Percentiles rank a stretch among this genome's conserved stretches.
Evolutionary conservation across 1,140 invertebrate species (phyloP).

Genomic region (Zaprionus capensis): DNA sequence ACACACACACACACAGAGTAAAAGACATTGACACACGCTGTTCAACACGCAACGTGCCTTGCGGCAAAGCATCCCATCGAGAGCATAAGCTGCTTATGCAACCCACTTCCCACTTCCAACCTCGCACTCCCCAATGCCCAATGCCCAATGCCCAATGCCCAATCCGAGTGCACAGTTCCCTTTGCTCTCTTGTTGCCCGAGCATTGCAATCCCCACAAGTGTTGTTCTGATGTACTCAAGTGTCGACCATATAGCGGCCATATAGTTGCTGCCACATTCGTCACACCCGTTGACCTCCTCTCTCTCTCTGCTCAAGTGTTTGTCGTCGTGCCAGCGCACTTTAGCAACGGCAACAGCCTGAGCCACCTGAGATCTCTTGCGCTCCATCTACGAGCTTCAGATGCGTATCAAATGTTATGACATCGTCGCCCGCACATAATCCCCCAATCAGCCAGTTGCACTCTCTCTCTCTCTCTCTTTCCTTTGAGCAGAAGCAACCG

Average conservation of each 20-base stretch:
- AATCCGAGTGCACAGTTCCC: not conserved
- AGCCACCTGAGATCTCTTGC: not conserved
- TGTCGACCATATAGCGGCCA: constrained; percentile 39
- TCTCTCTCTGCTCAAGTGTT: not conserved
- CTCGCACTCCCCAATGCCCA: not conserved
- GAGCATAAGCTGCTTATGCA: constrained; percentile 30
- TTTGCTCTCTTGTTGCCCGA: not conserved
- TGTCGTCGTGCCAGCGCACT: not conserved
- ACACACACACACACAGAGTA: not conserved
- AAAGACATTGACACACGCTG: not conserved
- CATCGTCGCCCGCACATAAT: not conserved
- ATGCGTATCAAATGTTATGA: constrained; percentile 10
- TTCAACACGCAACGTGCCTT: constrained; percentile 8
- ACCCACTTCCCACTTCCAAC: not conserved
- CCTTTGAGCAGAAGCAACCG: not conserved
- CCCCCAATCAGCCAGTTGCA: not conserved
- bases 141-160: not conserved
- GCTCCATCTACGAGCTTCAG: not conserved
- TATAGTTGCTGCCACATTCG: constrained; percentile 31
- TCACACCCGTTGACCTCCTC: constrained; percentile 17
- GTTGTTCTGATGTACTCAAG: constrained; percentile 28
- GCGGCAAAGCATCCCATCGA: constrained; percentile 10
- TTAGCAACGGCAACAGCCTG: not conserved
- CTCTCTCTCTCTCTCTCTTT: not conserved
- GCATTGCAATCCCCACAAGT: constrained; percentile 3